These are phyloP conservation scores for Girardinus metallicus DNA, from an alignment of 2,797 vertebrate species.

Conservation along the genomic window DNA sequence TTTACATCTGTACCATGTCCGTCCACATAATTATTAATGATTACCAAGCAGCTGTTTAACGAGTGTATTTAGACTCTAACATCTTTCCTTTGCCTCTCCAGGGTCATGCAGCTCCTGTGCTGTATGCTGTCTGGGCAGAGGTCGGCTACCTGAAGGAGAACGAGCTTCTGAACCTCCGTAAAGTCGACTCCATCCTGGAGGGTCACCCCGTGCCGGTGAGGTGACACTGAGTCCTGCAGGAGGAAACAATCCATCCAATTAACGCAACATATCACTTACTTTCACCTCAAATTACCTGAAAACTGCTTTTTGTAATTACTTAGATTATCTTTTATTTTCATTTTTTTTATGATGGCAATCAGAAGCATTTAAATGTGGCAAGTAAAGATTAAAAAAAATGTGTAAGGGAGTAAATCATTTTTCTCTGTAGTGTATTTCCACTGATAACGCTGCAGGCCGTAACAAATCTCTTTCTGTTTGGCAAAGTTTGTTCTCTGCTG, in stretches of 20 bases:
- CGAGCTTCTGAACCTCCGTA: constrained; percentile 90
- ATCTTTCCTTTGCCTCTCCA: constrained; percentile 54
- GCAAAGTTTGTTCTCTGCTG: constrained; percentile 22
- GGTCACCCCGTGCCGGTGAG: constrained; percentile 95
- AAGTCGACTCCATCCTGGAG: constrained; percentile 91
- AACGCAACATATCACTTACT: not conserved
- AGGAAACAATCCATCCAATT: not conserved
- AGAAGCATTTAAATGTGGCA: not conserved
- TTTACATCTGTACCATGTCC: not conserved
- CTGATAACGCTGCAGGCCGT: not conserved
- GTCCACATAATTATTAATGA: not conserved
- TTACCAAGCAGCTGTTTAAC: not conserved
- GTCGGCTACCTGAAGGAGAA: constrained; percentile 89
- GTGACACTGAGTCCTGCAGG: constrained; percentile 17
- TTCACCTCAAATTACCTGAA: not conserved
- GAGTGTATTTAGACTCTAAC: not conserved
- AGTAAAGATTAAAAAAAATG: not conserved
- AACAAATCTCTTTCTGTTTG: constrained; percentile 43
- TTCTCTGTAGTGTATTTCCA: not conserved
- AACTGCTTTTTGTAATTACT: not conserved
- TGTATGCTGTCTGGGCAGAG: constrained; percentile 93
- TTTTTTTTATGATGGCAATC: too few species aligned
- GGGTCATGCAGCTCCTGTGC: constrained; percentile 92
- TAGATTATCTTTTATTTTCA: not conserved
- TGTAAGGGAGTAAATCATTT: too few species aligned